Evolutionary conservation across 2,888 invertebrate species (phyloP), one percentile per base, ranked within the genome.

Genomic region (Phasia obesa): DNA sequence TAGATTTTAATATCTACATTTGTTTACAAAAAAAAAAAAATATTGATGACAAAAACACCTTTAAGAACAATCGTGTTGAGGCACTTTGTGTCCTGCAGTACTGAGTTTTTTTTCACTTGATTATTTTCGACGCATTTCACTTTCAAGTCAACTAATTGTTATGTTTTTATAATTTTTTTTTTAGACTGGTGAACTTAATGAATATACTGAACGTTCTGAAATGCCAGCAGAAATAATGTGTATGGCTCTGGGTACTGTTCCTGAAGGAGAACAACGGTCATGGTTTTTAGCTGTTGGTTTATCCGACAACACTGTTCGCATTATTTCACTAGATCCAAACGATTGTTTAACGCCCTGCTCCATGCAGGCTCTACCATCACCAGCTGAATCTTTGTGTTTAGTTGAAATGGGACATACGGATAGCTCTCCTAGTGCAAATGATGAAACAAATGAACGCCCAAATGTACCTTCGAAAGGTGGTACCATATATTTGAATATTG

Each of bases 221-320:
- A 95, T 99, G 95, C 96, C 97, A 6, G 96, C 97, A 0, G 99
- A 99, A 91, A 98, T 99, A 0, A 96, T 99, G 86, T 99, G 99
- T 90, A 99, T 99, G 99, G 98, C 98, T 0, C 92, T 99, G 81
- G 99, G 98, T 0, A 97, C 97, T 71, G 98, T 99, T 0, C 97
- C 99, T 0, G 94, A 95, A 2, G 99, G 99, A 5, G 99, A 99
- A 91, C 97, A 98, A 89, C 93, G 99, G 81, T 97, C 97, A 0
- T 95, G 98, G 93, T 99, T 99, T 90, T 93, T 99, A 87, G 98
- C 98, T 81, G 99, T 99, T 35, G 99, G 99, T 2, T 93, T 99
- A 42, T 95, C 97, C 69, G 99, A 99, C 88, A 97, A 97, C 89
- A 99, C 99, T 25, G 99, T 99, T 77, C 93, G 99, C 87, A 98